phyloP scores from a whole-genome alignment of 92 coral and sea anemone species.

The Porites divaricata region DNA sequence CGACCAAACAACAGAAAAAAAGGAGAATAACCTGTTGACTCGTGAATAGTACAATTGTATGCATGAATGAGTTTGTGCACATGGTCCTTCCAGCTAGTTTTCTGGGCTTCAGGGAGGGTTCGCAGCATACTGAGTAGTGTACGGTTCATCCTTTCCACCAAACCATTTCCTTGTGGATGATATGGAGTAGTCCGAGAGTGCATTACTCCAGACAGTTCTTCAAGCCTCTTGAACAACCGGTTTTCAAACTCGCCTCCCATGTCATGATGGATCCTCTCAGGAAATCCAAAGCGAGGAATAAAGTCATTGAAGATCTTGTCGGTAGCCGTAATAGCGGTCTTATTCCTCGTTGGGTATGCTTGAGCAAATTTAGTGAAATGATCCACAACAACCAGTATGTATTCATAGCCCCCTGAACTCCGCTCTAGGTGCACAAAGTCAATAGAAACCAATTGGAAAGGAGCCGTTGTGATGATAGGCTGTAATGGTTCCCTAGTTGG shows the following conservation, averaged over 20 bases:
- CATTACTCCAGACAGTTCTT: too few species aligned
- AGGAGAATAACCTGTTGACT: slow-evolving; percentile 56
- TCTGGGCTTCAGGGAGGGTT: slow-evolving; percentile 58
- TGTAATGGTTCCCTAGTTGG: slow-evolving; percentile 55
- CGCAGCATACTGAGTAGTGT: slow-evolving; percentile 58
- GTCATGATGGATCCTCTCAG: too few species aligned
- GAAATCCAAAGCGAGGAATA: too few species aligned
- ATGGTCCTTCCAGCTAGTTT: slow-evolving; percentile 66
- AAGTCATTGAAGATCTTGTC: too few species aligned
- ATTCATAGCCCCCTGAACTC: slow-evolving; percentile 21
- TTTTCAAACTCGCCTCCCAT: too few species aligned
- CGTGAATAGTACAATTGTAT: slow-evolving; percentile 58
- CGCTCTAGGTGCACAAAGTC: slow-evolving; percentile 28
- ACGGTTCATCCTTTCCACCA: slow-evolving; percentile 53
- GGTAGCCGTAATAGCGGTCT: too few species aligned
- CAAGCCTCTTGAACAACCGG: too few species aligned
- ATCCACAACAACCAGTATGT: slow-evolving; percentile 25
- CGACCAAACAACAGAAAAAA: slow-evolving; percentile 55
- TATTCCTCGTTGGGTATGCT: too few species aligned
- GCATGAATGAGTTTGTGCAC: slow-evolving; percentile 57
- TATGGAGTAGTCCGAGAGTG: neutral
- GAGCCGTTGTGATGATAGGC: slow-evolving; percentile 20
- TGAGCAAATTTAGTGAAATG: too few species aligned
- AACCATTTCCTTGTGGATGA: neutral
- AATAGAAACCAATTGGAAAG: slow-evolving; percentile 24